Percentiles rank a stretch among this genome's conserved stretches.
These are phyloP conservation scores for Drosophila kanekoi DNA, from an alignment of 2,888 invertebrate genomes.

Conservation along the genomic window DNA sequence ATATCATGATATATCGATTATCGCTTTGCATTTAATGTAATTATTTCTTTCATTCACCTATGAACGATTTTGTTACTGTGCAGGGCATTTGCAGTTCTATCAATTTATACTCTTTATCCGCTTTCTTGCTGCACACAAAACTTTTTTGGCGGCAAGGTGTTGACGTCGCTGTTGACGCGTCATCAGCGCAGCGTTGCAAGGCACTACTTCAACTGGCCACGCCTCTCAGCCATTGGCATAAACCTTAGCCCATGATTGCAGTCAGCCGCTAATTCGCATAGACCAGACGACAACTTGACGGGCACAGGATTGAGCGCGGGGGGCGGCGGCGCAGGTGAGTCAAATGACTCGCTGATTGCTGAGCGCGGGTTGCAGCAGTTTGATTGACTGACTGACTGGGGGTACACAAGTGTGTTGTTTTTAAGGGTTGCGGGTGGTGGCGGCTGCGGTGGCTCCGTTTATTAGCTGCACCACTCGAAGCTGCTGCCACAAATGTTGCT, in stretches of 20 bases:
- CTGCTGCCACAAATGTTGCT: slow-evolving; percentile 60
- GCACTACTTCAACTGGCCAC: slow-evolving; percentile 26
- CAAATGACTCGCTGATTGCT: slow-evolving; percentile 69
- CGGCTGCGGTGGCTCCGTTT: slow-evolving; percentile 20
- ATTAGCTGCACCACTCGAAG: slow-evolving; percentile 49
- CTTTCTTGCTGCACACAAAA: neutral
- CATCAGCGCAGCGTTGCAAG: slow-evolving; percentile 16
- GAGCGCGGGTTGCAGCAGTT: slow-evolving; percentile 43
- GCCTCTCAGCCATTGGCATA: slow-evolving; percentile 16
- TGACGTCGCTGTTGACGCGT: slow-evolving; percentile 51
- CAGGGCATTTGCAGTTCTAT: slow-evolving; percentile 23
- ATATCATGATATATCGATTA: too few relatives aligned
- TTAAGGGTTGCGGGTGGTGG: neutral
- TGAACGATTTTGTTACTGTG: neutral
- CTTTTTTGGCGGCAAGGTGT: slow-evolving; percentile 42
- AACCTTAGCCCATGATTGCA: slow-evolving; percentile 52
- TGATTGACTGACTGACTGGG: slow-evolving; percentile 53
- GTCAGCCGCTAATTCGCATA: slow-evolving; percentile 68
- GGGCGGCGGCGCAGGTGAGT: slow-evolving; percentile 6
- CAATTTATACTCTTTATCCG: neutral
- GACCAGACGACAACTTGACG: slow-evolving; percentile 76
- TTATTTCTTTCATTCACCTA: too few relatives aligned
- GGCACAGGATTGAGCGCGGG: slow-evolving; percentile 21
- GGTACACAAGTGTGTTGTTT: neutral
- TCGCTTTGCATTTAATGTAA: too few relatives aligned